Percentiles rank a stretch among this genome's conserved stretches.
phyloP scores from a whole-genome alignment of 2,113 vertebrate species.

The Ardeotis arabs region DNA sequence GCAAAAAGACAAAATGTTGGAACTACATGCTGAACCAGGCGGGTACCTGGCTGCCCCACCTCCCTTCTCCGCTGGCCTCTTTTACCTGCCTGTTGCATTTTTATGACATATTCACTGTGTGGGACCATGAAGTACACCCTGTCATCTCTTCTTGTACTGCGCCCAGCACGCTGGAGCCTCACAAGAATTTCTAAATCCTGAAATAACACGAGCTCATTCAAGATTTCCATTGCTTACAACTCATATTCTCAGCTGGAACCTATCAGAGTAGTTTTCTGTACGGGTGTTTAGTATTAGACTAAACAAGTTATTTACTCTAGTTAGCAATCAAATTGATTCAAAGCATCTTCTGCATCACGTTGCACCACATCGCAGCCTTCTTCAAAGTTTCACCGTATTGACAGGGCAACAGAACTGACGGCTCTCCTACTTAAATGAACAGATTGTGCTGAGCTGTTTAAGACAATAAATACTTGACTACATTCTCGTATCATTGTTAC shows the following conservation, averaged over 20 bases:
- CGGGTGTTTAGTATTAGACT: not conserved
- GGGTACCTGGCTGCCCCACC: not conserved
- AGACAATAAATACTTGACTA: slow-evolving; percentile 14
- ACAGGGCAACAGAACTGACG: not conserved
- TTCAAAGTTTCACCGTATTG: not conserved
- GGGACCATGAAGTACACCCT: not conserved
- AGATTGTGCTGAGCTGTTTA: not conserved
- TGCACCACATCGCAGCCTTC: not conserved
- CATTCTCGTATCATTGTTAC: not conserved
- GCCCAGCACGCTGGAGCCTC: not conserved
- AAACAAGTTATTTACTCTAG: not conserved
- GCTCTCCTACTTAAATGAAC: not conserved
- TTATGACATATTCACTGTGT: not conserved
- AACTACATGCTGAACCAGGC: not conserved
- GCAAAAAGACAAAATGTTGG: not conserved
- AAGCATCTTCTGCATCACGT: not conserved
- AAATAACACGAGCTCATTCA: not conserved
- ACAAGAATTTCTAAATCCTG: not conserved
- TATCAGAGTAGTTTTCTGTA: not conserved
- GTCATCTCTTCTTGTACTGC: not conserved
- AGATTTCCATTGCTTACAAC: not conserved
- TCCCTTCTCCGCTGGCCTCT: not conserved
- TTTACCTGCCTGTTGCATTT: not conserved
- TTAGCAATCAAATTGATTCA: not conserved
- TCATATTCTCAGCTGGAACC: not conserved